Percentiles rank a stretch among this genome's conserved stretches.
Conservation (phyloP, 2,888 invertebrate species). For the Drosophila prostipennis region DNA sequence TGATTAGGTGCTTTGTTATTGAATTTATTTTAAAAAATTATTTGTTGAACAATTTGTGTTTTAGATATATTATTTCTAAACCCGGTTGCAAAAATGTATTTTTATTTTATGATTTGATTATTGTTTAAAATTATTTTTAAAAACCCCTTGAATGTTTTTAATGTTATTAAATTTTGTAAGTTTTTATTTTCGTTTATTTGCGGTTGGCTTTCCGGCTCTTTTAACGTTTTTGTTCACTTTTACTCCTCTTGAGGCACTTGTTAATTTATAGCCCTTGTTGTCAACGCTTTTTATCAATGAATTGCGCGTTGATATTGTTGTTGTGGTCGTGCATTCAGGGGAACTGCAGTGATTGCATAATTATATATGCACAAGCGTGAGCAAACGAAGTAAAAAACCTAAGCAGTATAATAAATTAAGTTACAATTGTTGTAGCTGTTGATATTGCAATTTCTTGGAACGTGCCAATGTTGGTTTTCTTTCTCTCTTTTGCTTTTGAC, state of each 20-base stretch:
- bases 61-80: too few species aligned
- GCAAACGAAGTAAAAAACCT: slow-evolving; percentile 15
- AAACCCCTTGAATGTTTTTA: too few species aligned
- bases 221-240: slow-evolving; percentile 16
- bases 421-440: slow-evolving; percentile 34
- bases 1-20: background rate
- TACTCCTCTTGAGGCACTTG: slow-evolving; percentile 34
- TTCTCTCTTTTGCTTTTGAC: slow-evolving; percentile 6
- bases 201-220: slow-evolving; percentile 1
- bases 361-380: slow-evolving; percentile 23
- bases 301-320: slow-evolving; percentile 39
- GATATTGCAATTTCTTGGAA: slow-evolving; percentile 35
- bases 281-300: slow-evolving; percentile 52
- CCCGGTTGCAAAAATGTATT: background rate
- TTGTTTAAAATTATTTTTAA: background rate
- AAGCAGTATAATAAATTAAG: slow-evolving; percentile 27
- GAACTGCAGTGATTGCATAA: slow-evolving; percentile 42
- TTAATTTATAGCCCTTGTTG: slow-evolving; percentile 30
- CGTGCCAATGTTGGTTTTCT: slow-evolving; percentile 20
- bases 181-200: background rate
- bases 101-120: background rate
- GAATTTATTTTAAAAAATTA: too few species aligned
- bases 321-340: slow-evolving; percentile 13
- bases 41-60: too few species aligned
- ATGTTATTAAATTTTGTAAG: too few species aligned